Evolutionary conservation across 2,888 invertebrate species (phyloP), one percentile per base, ranked within the genome.

Genomic region (Meiosimyza platycephala): DNA sequence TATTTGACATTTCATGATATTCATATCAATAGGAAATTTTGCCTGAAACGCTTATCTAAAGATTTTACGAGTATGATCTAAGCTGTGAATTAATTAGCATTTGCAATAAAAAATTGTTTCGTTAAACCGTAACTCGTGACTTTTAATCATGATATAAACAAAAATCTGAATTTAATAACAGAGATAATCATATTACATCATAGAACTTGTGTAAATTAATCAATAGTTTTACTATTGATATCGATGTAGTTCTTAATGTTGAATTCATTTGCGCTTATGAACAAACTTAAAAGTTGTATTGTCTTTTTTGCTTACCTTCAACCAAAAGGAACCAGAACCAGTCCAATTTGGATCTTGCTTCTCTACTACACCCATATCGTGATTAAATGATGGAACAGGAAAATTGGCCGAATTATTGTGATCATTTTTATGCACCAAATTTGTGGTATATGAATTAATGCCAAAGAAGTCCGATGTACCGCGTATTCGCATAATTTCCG

Each of bases 391-490:
- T 0, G 91, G 91, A 54, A 87, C 80, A 7, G 81, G 83, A 15
- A 88, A 87, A 2, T 83, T 79, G 3, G 79, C 85, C 0, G 83
- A 82, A 74, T 88, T 88, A 64, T 86, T 87, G 70, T 86, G 88
- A 69, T 86, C 86, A 79, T 88, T 87, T 11, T 83, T 80, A 0
- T 79, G 80, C 0, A 85, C 85, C 79, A 91, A 78, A 76, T 87
- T 88, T 0, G 91, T 89, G 0, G 93, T 92, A 82, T 95, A 95
- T 73, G 92, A 90, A 82, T 95, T 94, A 18, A 94, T 82, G 0
- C 93, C 94, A 67, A 94, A 88, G 85, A 93, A 94, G 82, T 95
- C 94, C 1, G 89, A 88, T 0, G 93, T 90, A 7, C 90, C 91
- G 51, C 85, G 86, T 28, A 94, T 89, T 70, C 88, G 86, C 12